Conservation (phyloP, 1,140 invertebrate species). For the Drosophila sechellia region DNA sequence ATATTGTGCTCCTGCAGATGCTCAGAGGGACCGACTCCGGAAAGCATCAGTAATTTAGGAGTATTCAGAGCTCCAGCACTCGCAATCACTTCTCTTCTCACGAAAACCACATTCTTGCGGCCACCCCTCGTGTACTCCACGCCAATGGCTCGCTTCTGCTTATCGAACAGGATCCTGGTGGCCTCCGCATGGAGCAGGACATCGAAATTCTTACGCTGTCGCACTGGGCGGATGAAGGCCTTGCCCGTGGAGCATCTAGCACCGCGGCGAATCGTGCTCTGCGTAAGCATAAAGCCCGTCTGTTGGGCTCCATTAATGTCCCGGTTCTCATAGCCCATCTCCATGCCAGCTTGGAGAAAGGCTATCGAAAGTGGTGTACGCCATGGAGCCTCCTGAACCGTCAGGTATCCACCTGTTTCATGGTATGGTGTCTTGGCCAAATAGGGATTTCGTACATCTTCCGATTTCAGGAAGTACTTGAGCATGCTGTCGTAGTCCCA, state of each 20-base stretch:
- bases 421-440: conserved; percentile 91
- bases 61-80: conserved; percentile 92
- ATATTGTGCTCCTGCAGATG: conserved; percentile 91
- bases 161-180: conserved; percentile 89
- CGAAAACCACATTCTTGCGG: conserved; percentile 87
- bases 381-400: conserved; percentile 93
- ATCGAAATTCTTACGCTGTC: conserved; percentile 92
- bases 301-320: conserved; percentile 93
- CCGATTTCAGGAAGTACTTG: conserved; percentile 95
- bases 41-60: conserved; percentile 95
- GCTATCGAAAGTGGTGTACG: conserved; percentile 91
- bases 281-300: conserved; percentile 93
- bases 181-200: conserved; percentile 92
- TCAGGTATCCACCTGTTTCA: conserved; percentile 91
- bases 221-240: conserved; percentile 93
- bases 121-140: conserved; percentile 90
- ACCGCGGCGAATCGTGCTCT: conserved; percentile 93
- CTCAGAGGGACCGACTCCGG: conserved; percentile 92
- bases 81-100: conserved; percentile 91
- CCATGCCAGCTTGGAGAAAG: conserved; percentile 92
- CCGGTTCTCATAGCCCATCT: conserved; percentile 91
- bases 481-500: conserved; percentile 96
- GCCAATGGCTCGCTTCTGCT: conserved; percentile 89
- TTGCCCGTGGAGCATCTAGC: conserved; percentile 95
- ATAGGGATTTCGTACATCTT: conserved; percentile 94